phyloP scores from a whole-genome alignment of 2,888 invertebrate species.

The Apamea crenata region DNA sequence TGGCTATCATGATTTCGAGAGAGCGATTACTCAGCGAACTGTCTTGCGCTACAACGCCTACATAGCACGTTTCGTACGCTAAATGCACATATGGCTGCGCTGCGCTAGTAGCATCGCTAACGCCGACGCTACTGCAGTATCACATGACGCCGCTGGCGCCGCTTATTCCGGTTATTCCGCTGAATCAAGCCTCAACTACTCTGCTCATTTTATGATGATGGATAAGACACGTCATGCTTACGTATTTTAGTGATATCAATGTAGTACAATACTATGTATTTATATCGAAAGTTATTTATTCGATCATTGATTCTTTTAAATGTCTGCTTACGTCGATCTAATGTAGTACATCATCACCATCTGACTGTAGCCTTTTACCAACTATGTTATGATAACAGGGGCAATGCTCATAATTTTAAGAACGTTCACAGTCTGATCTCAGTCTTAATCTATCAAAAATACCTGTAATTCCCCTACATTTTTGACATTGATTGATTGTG shows the following conservation, averaged over 20 bases:
- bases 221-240: slow-evolving; percentile 3
- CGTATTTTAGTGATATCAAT: slow-evolving; percentile 13
- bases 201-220: background rate
- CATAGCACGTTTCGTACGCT: slow-evolving; percentile 1
- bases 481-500: no score
- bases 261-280: background rate
- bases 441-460: no score
- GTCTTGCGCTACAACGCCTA: slow-evolving; percentile 9
- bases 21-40: slow-evolving; percentile 22
- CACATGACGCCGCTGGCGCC: slow-evolving; percentile 19
- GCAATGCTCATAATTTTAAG: no score
- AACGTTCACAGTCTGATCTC: no score
- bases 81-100: slow-evolving; percentile 25
- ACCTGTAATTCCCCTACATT: no score
- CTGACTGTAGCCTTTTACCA: background rate
- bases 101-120: slow-evolving; percentile 20
- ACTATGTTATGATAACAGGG: background rate
- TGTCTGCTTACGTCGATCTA: background rate
- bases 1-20: slow-evolving; percentile 19
- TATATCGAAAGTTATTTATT: background rate
- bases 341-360: background rate
- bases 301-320: slow-evolving; percentile 1
- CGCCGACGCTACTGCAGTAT: slow-evolving; percentile 4
- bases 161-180: background rate
- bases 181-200: slow-evolving; percentile 10